Percentiles rank a stretch among this genome's conserved stretches.
Conservation (phyloP, 2,797 vertebrate genomes). For the Silurus aristotelis region DNA sequence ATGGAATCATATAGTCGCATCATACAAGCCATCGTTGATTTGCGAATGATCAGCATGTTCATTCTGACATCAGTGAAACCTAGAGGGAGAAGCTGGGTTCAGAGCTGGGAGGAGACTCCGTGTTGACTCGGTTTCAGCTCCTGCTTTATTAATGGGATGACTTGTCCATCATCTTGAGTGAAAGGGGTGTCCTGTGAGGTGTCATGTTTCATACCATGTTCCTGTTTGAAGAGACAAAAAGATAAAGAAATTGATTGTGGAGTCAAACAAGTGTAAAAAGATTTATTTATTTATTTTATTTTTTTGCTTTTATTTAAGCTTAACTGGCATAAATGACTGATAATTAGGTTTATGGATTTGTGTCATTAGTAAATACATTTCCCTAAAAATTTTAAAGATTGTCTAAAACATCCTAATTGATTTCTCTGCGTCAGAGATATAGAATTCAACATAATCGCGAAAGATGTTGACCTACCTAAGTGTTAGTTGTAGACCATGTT, state of each 20-base stretch:
- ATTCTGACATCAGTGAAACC: slow-evolving; percentile 8
- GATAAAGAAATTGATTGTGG: not conserved
- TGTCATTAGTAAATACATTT: not conserved
- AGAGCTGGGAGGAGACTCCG: slow-evolving; percentile 11
- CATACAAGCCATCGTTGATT: not conserved
- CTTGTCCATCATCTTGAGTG: slow-evolving; percentile 45
- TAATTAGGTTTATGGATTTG: not conserved
- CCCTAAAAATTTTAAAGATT: not conserved
- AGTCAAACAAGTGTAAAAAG: not conserved
- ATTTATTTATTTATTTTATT: no score
- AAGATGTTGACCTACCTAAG: not conserved
- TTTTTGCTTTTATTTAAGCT: not conserved
- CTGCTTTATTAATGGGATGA: slow-evolving; percentile 40
- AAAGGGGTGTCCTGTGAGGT: slow-evolving; percentile 30
- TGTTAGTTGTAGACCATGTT: slow-evolving; percentile 32
- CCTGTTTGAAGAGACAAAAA: slow-evolving; percentile 13
- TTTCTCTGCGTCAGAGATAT: not conserved
- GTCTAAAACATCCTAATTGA: not conserved
- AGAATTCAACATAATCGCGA: not conserved
- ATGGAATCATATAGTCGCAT: slow-evolving; percentile 4
- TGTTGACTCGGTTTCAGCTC: slow-evolving; percentile 25
- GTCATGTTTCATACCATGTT: slow-evolving; percentile 52
- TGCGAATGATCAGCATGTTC: slow-evolving; percentile 20
- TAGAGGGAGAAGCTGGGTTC: not conserved
- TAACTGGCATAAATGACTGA: not conserved